Percentiles rank a stretch among this genome's conserved stretches.
phyloP scores from a whole-genome alignment of 2,113 vertebrate genomes.

The Prionailurus viverrinus region DNA sequence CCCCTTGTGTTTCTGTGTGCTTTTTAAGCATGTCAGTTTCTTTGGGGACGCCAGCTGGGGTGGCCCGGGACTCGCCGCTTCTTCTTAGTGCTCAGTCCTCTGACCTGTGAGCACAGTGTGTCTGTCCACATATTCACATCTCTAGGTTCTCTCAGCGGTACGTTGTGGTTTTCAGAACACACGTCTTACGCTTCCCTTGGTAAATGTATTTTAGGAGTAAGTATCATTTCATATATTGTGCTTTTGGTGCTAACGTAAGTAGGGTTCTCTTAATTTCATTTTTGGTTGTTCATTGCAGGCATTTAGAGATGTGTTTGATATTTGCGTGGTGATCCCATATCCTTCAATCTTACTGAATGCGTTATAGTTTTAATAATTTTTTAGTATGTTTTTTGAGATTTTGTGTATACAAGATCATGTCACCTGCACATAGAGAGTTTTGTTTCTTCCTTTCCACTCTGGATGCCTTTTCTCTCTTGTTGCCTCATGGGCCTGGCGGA shows the following conservation, averaged over 20 bases:
- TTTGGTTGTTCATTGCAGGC: background rate
- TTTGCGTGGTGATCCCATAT: background rate
- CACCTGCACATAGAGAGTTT: background rate
- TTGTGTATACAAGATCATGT: background rate
- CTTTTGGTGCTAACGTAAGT: background rate
- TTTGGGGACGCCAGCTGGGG: background rate
- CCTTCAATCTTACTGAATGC: background rate
- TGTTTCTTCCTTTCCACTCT: background rate
- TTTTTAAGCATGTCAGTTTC: background rate
- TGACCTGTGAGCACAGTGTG: fast-evolving
- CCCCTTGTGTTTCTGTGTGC: background rate
- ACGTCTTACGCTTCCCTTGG: background rate
- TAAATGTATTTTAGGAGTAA: background rate
- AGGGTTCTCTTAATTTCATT: background rate
- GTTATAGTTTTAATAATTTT: background rate
- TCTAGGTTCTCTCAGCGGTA: background rate
- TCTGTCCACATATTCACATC: background rate
- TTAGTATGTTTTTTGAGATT: background rate
- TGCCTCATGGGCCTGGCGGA: background rate
- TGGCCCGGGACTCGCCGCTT: background rate
- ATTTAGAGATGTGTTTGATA: background rate
- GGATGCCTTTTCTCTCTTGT: background rate
- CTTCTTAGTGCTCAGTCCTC: background rate
- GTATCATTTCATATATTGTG: background rate
- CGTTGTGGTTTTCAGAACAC: background rate